Conservation (phyloP, 2,888 invertebrate genomes). For the Halocaridina rubra region DNA sequence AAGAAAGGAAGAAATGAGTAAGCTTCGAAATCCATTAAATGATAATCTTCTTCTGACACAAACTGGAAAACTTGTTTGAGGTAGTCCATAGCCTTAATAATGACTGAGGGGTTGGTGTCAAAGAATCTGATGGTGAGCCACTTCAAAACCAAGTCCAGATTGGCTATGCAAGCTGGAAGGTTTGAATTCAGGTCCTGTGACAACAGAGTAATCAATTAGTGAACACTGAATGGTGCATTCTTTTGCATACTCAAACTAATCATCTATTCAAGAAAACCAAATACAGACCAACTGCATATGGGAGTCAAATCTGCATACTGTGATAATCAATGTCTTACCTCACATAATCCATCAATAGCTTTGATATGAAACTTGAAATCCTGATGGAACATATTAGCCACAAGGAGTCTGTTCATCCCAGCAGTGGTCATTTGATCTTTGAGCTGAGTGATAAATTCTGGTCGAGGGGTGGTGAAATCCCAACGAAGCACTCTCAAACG, state of each 20-base stretch:
- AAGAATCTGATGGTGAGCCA: conserved; percentile 97
- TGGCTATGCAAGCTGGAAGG: conserved; percentile 83
- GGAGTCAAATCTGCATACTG: too few relatives aligned
- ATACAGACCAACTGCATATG: too few relatives aligned
- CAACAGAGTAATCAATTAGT: conserved; percentile 3
- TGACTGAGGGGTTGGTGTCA: conserved; percentile 97
- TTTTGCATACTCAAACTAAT: too few relatives aligned
- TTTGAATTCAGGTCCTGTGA: conserved; percentile 80
- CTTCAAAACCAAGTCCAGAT: conserved; percentile 93
- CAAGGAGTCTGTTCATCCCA: conserved; percentile 86
- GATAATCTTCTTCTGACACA: conserved; percentile 83
- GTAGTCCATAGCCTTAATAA: conserved; percentile 95
- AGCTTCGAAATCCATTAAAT: conserved; percentile 90
- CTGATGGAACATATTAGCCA: conserved; percentile 92
- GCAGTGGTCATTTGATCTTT: conserved; percentile 90
- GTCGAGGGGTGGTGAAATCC: conserved; percentile 93
- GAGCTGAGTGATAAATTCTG: conserved; percentile 92
- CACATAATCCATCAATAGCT: conserved; percentile 89
- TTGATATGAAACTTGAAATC: conserved; percentile 96
- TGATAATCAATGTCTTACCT: too few relatives aligned
- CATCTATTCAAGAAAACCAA: too few relatives aligned
- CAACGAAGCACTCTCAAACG: conserved; percentile 82
- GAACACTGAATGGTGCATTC: too few relatives aligned
- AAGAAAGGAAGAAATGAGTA: conserved; percentile 94
- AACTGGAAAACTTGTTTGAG: conserved; percentile 84